These are phyloP conservation scores for Drosophila pseudoobscura DNA, from an alignment of 1,140 invertebrate species.

Conservation along the genomic window DNA sequence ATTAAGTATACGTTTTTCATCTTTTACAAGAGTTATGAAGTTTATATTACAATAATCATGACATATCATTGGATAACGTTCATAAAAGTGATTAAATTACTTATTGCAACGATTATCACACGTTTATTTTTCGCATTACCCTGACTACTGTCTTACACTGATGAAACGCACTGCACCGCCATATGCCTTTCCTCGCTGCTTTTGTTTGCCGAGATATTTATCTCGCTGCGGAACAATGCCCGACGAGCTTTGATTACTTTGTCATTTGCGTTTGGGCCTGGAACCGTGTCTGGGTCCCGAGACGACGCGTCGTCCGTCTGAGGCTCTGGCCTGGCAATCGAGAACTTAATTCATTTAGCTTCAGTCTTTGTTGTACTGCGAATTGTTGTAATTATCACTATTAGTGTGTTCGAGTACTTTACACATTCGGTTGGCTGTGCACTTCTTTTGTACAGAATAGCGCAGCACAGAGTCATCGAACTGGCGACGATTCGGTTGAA, in stretches of 20 bases:
- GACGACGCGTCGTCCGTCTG: background rate
- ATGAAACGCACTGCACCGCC: constrained; percentile 12
- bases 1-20: no score
- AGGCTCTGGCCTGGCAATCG: constrained; percentile 3
- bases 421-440: background rate
- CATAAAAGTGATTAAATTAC: constrained; percentile 1
- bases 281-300: background rate
- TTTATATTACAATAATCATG: no score
- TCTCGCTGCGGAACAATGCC: constrained; percentile 18
- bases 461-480: constrained; percentile 3
- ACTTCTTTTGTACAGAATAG: no score
- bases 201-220: constrained; percentile 4
- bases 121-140: background rate
- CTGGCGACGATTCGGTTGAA: background rate
- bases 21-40: no score
- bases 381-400: constrained; percentile 43
- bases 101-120: background rate
- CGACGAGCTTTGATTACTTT: constrained; percentile 29
- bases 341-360: constrained; percentile 49
- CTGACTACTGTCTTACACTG: background rate
- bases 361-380: constrained; percentile 11
- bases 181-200: background rate
- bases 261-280: background rate
- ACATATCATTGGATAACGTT: no score
- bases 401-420: constrained; percentile 17